Evolutionary conservation across 2,888 invertebrate genomes (phyloP).

Genomic region (Papilio elwesi): DNA sequence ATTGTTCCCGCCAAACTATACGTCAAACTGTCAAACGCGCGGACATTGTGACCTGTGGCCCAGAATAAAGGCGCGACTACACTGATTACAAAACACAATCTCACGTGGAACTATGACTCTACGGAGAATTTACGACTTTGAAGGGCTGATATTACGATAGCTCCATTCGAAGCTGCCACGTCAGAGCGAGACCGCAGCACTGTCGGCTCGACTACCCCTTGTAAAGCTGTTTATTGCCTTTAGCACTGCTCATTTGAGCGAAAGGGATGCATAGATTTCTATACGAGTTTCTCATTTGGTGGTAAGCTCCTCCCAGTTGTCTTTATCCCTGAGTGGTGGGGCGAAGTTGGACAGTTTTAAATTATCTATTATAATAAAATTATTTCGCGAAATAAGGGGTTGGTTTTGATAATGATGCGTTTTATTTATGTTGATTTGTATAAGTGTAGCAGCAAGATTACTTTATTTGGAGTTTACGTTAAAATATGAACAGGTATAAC

Average conservation of each 20-base stretch:
- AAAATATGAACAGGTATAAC: background rate
- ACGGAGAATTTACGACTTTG: conserved; percentile 71
- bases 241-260: conserved; percentile 80
- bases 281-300: conserved; percentile 64
- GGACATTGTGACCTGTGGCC: conserved; percentile 74
- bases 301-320: conserved; percentile 74
- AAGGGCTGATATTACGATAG: conserved; percentile 69
- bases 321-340: conserved; percentile 74
- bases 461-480: conserved; percentile 43
- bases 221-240: conserved; percentile 78
- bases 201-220: conserved; percentile 71
- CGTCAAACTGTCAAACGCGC: conserved; percentile 80
- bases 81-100: conserved; percentile 82
- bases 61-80: conserved; percentile 79
- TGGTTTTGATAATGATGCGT: conserved; percentile 82
- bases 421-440: conserved; percentile 76
- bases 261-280: conserved; percentile 72
- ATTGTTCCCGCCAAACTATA: conserved; percentile 78
- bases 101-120: conserved; percentile 78
- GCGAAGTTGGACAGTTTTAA: conserved; percentile 82
- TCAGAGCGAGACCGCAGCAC: conserved; percentile 65
- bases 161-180: conserved; percentile 59
- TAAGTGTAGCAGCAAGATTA: conserved; percentile 49
- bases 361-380: conserved; percentile 84
- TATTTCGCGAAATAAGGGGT: conserved; percentile 83